These are phyloP conservation scores for Drosophila guanche DNA, from an alignment of 1,140 invertebrate genomes.

Conservation along the genomic window DNA sequence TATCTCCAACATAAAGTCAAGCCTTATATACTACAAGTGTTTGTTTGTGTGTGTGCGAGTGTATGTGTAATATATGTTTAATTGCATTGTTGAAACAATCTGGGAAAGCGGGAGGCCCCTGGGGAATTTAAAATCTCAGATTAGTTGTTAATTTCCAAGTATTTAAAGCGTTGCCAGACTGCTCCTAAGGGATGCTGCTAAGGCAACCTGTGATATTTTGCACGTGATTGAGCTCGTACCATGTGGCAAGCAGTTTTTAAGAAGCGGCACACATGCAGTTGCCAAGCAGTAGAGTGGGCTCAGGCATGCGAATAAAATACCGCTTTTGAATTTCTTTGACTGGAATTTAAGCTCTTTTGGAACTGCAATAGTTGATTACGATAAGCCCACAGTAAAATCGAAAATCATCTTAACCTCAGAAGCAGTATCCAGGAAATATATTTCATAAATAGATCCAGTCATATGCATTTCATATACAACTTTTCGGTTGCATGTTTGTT, in stretches of 20 bases:
- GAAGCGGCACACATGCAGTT: too few relatives aligned
- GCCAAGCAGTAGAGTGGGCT: too few relatives aligned
- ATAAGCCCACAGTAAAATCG: too few relatives aligned
- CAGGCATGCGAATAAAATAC: too few relatives aligned
- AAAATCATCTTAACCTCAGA: too few relatives aligned
- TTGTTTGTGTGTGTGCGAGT: constrained; percentile 6
- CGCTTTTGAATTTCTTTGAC: too few relatives aligned
- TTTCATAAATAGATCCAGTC: too few relatives aligned
- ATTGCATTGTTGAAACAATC: constrained; percentile 1
- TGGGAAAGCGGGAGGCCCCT: constrained; percentile 4
- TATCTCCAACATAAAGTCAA: constrained; percentile 26
- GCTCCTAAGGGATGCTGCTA: constrained; percentile 38
- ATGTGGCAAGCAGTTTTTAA: too few relatives aligned
- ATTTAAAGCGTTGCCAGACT: constrained; percentile 29
- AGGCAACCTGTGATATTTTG: constrained; percentile 1
- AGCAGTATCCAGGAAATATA: too few relatives aligned
- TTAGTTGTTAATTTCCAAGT: constrained; percentile 25
- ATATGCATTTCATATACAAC: too few relatives aligned
- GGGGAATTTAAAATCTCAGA: constrained; percentile 22
- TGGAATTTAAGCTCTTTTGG: too few relatives aligned
- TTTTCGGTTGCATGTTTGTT: constrained; percentile 1
- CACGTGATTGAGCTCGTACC: constrained; percentile 5
- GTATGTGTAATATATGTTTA: constrained; percentile 7
- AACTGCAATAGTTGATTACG: too few relatives aligned
- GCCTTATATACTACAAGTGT: background rate